Conservation (phyloP, 2,113 vertebrate genomes). For the Terrapene triunguis region DNA sequence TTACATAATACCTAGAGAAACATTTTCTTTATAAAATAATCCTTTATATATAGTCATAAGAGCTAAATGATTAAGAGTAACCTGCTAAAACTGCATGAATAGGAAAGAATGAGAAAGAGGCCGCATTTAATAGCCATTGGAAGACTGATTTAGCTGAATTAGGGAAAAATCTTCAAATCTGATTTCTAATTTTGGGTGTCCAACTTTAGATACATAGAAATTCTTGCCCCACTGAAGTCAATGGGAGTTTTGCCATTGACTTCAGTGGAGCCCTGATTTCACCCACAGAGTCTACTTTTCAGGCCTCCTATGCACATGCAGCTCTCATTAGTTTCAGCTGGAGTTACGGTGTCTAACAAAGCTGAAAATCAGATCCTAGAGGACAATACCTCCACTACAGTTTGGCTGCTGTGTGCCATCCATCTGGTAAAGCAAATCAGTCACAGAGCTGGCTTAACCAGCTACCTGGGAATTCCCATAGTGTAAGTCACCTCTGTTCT, state of each 20-base stretch:
- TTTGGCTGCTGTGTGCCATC: background rate
- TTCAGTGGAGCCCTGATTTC: background rate
- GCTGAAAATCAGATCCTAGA: constrained; percentile 32
- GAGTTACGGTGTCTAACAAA: background rate
- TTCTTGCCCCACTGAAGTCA: background rate
- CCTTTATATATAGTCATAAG: background rate
- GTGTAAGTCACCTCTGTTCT: too few relatives aligned
- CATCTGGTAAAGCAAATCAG: background rate
- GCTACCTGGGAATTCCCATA: too few relatives aligned
- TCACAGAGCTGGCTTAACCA: background rate
- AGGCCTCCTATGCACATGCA: background rate
- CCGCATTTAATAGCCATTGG: background rate
- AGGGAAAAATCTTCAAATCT: background rate
- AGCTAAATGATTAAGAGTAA: background rate
- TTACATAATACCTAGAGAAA: background rate
- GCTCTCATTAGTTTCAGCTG: constrained; percentile 10
- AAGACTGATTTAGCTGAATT: background rate
- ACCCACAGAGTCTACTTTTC: background rate
- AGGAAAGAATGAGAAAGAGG: background rate
- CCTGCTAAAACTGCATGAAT: background rate
- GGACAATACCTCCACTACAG: background rate
- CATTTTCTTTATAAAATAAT: background rate
- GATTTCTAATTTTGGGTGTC: background rate
- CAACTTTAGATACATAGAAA: background rate
- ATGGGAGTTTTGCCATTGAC: background rate